A percentile compares a stretch with the other conserved stretches of the same genome.
These are phyloP conservation scores for Ceratina australensis DNA, from an alignment of 1,140 invertebrate genomes.

Conservation along the genomic window DNA sequence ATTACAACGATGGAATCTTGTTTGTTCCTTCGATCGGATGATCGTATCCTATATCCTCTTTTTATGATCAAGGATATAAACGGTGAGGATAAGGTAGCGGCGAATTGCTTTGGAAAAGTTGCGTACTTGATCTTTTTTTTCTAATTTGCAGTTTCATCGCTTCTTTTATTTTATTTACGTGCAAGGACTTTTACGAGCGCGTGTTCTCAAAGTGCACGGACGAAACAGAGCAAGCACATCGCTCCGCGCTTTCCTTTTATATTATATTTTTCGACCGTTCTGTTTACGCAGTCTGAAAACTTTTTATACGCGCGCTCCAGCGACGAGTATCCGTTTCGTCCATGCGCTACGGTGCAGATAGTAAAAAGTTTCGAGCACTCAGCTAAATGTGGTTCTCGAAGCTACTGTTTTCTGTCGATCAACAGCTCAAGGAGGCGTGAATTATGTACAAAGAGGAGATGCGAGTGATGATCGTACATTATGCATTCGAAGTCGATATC, in stretches of 20 bases:
- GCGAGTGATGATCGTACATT: conserved; percentile 34
- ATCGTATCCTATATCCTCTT: background rate
- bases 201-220: conserved; percentile 22
- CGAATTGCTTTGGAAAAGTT: background rate
- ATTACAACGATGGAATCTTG: background rate
- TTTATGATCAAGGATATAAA: background rate
- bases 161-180: background rate
- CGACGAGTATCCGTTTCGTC: conserved; percentile 36
- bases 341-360: conserved; percentile 35
- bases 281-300: conserved; percentile 7
- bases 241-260: background rate
- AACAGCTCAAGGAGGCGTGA: conserved; percentile 43
- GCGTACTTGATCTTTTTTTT: background rate
- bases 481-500: conserved; percentile 24
- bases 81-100: too few species aligned
- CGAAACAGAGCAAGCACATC: conserved; percentile 29
- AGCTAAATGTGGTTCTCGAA: conserved; percentile 52
- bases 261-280: background rate
- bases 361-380: conserved; percentile 56
- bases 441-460: conserved; percentile 55
- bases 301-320: conserved; percentile 7
- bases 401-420: conserved; percentile 44
- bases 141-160: too few species aligned
- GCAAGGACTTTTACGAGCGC: conserved; percentile 13
- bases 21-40: background rate